phyloP scores from a whole-genome alignment of 2,797 vertebrate species.

The Pseudomugil gertrudae region DNA sequence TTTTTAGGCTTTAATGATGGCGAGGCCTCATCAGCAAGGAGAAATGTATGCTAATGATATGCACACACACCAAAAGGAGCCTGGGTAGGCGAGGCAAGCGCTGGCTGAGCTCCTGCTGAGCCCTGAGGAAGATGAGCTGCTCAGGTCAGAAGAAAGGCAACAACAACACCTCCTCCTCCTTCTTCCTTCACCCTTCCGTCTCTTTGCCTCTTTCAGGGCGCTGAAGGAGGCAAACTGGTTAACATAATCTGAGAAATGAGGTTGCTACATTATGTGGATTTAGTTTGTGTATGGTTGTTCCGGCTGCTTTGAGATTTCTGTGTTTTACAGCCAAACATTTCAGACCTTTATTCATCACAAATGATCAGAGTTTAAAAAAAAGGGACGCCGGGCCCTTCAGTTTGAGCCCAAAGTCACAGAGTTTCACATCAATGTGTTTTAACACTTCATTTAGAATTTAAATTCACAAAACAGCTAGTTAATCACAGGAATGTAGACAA shows the following conservation, averaged over 20 bases:
- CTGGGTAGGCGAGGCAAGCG: conserved; percentile 70
- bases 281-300: no score
- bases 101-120: conserved; percentile 88
- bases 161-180: conserved; percentile 80
- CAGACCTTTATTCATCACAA: conserved; percentile 33
- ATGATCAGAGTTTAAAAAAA: conserved; percentile 7
- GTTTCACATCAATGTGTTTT: conserved; percentile 41
- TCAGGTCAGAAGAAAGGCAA: conserved; percentile 94
- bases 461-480: conserved; percentile 25
- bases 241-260: conserved; percentile 42
- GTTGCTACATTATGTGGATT: conserved; percentile 6
- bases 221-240: conserved; percentile 83
- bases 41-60: conserved; percentile 99
- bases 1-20: conserved; percentile 90
- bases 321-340: conserved; percentile 43
- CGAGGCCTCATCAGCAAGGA: conserved; percentile 90
- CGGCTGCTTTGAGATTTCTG: conserved; percentile 48
- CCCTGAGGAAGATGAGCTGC: conserved; percentile 91
- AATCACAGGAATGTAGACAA: conserved; percentile 13
- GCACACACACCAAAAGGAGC: conserved; percentile 90
- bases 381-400: no score
- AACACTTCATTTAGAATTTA: conserved; percentile 43
- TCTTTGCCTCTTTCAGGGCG: conserved; percentile 80
- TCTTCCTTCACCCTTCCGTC: conserved; percentile 66
- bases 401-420: no score